Evolutionary conservation across 2,888 invertebrate species (phyloP), one percentile per base, ranked within the genome.

Genomic region (Platycnemis pennipes): DNA sequence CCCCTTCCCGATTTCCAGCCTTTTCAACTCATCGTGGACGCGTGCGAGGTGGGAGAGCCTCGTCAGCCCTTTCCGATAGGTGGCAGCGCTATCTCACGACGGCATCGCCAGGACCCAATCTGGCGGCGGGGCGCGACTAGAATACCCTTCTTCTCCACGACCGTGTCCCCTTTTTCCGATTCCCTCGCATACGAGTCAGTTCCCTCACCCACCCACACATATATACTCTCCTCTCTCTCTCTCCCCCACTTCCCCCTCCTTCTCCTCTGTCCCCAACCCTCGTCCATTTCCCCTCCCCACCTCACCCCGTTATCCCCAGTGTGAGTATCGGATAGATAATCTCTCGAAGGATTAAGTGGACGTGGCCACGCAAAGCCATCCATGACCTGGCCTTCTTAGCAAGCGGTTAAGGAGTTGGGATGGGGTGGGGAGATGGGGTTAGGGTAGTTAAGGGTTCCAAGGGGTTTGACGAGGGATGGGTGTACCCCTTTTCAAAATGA

Each of bases 301-400:
- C 16, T 22, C n/a, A n/a, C 31, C 77, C 91, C 56, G 16, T 42
- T 49, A 4, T 19, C 31, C 31, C 91, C 44, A n/a, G 63, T 31
- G 31, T 69, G 69, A 63, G 44, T 91, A 91, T 91, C 91, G 42
- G 63, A 56, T 11, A 63, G 91, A 91, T 91, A 91, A 91, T 91
- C 91, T 91, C 91, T 3, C 63, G 37, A 56, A 91, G 91, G 91
- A 91, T 91, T 91, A 91, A 91, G 91, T 91, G 91, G 91, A 91
- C 44, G 91, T 91, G 63, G 44, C 91, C 91, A 91, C 91, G 91
- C 91, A 91, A 77, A 91, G 91, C 91, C 91, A 91, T 91, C 91
- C 91, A 91, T 91, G 91, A 91, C 91, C 91, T 91, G 63, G 91
- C 91, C 91, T 91, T 26, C 63, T 91, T 44, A 26, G 63, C 63